These are phyloP conservation scores for Craterocephalus amniculus DNA, from an alignment of 2,797 vertebrate genomes.

Conservation along the genomic window DNA sequence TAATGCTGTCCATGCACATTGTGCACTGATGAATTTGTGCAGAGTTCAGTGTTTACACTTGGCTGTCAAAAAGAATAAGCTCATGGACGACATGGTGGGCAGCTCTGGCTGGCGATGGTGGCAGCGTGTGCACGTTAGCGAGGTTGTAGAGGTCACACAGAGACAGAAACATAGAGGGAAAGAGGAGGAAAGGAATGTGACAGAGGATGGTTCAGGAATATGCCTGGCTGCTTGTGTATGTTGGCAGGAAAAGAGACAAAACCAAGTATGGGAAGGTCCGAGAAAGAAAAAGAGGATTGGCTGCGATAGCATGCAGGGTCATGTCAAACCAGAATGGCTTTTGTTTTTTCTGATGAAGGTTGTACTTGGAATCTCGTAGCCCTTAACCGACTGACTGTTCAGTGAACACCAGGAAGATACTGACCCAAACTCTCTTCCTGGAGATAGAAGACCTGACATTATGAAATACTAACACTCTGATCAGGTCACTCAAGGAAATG, in stretches of 20 bases:
- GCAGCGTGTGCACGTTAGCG: slow-evolving; percentile 8
- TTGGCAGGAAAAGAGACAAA: slow-evolving; percentile 42
- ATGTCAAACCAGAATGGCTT: slow-evolving; percentile 48
- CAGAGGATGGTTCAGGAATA: slow-evolving; percentile 10
- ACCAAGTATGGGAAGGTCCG: slow-evolving; percentile 21
- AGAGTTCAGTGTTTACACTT: slow-evolving; percentile 47
- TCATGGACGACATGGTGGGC: slow-evolving; percentile 40
- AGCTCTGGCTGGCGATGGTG: slow-evolving; percentile 18
- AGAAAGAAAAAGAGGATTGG: slow-evolving; percentile 19
- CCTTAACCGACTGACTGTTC: slow-evolving; percentile 44
- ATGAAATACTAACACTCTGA: too few relatives aligned
- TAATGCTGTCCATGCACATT: slow-evolving; percentile 30
- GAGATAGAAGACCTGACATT: too few relatives aligned
- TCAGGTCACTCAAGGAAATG: too few relatives aligned
- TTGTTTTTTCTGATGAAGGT: slow-evolving; percentile 52
- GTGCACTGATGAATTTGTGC: slow-evolving; percentile 40
- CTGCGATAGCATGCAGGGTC: slow-evolving; percentile 30
- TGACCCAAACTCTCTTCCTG: slow-evolving; percentile 8
- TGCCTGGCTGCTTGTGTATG: neutral
- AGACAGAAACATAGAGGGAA: slow-evolving; percentile 12
- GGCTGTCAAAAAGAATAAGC: slow-evolving; percentile 65
- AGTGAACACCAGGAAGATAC: slow-evolving; percentile 23
- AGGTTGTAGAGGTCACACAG: slow-evolving; percentile 28
- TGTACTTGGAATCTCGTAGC: slow-evolving; percentile 61
- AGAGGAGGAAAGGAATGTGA: slow-evolving; percentile 8